Evolutionary conservation across 2,888 invertebrate species (phyloP), one percentile per base, ranked within the genome.

Genomic region (Epinotia demarniana): DNA sequence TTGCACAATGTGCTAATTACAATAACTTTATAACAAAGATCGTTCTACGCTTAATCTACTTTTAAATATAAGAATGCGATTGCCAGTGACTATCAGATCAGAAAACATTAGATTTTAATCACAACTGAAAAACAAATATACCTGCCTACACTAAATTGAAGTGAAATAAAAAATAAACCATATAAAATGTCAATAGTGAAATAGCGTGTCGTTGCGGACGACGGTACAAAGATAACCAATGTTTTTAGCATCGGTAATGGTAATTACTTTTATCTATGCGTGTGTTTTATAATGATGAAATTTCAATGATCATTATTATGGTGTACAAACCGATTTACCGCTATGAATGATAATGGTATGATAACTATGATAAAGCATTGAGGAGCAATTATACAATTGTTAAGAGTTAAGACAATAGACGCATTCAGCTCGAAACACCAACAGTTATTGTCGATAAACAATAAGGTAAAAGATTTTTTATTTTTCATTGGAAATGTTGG

Each of bases 381-480:
- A 76, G 67, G 13, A 46, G 55, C 75, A 79, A 79, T 79, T 77
- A 77, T 72, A 73, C 61, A 71, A 72, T 61, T 71, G 55, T 68
- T 60, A 67, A 73, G 70, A 79, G 55, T 64, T 49, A 71, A 74
- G 67, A 79, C 79, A 78, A 79, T 79, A 75, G 72, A 27, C 39
- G 60, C 77, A 70, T 57, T 71, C 67, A 73, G 23, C 57, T 55
- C 68, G 73, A 76, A 72, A 67, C 73, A 78, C 27, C 9, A 11
- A 68, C 75, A 69, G 77, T 73, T 79, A 78, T 77, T 77, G 73
- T 64, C 74, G 66, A 11, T 62, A 68, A 73, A 75, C 66, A 77
- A 58, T 70, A 66, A 69, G 72, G 73, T 75, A 61, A 71, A 72
- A 49, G 49, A 27, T 55, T 70, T 46, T 39, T 60, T n/a, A 60